phyloP scores from a whole-genome alignment of 2,113 vertebrate species.

The Peromyscus californicus region DNA sequence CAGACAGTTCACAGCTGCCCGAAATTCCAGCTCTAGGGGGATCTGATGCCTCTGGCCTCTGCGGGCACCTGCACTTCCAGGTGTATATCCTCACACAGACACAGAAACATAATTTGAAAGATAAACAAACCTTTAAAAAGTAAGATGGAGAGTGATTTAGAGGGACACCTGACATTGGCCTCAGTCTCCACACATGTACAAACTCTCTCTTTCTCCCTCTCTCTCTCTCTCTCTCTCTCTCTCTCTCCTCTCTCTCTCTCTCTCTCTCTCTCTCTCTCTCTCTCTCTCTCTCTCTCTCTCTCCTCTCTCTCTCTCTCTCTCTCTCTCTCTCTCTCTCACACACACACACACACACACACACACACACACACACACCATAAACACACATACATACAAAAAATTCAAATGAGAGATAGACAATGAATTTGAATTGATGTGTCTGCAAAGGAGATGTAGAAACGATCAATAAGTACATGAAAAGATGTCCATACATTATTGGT shows the following conservation, averaged over 20 bases:
- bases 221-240: too few relatives aligned
- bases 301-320: too few relatives aligned
- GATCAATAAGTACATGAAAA: neutral
- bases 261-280: too few relatives aligned
- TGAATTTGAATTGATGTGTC: constrained; percentile 23
- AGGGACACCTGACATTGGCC: neutral
- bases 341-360: neutral
- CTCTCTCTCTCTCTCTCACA: too few relatives aligned
- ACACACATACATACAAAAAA: neutral
- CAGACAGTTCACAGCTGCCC: neutral
- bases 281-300: too few relatives aligned
- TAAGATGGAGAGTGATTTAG: neutral
- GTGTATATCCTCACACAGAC: neutral
- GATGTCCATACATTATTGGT: neutral
- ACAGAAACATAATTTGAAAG: neutral
- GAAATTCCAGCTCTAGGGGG: neutral
- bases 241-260: too few relatives aligned
- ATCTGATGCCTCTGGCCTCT: neutral
- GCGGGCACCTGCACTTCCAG: neutral
- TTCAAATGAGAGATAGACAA: neutral
- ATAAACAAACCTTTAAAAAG: neutral
- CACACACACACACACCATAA: neutral
- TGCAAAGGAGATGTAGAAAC: constrained; percentile 33
- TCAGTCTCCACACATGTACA: neutral
- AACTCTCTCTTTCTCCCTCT: neutral